Evolutionary conservation across 2,113 vertebrate genomes (phyloP), one percentile per base, ranked within the genome.

Genomic region (Rhynchopsitta pachyrhyncha): DNA sequence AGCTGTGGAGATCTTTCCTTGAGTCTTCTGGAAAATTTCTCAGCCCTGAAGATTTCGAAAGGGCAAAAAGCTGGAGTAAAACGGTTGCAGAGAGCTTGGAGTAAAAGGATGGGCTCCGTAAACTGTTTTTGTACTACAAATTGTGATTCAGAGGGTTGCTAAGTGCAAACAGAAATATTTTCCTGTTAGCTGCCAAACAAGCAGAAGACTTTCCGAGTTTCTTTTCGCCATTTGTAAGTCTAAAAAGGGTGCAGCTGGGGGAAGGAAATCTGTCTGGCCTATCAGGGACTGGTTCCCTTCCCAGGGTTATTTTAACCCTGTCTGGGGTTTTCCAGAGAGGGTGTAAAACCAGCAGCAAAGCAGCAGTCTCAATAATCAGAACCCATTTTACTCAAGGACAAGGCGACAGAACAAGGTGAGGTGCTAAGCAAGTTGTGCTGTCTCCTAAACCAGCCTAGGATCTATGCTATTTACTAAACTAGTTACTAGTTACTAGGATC

Each of bases 81-180:
- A 55, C 49, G 49, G 19, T 46, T 73, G 63, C 53, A 59, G 62
- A 79, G 70, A 88, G 52, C 16, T 3, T 76, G 75, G 57, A 83
- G 49, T 17, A 44, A 29, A 16, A 82, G 71, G 23, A 35, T 46
- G 71, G 53, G 33, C 53, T 69, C 44, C 2, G 0, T 55, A 88
- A 83, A 77, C n/a, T 69, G 73, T 46, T 80, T 73, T 66, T 82
- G 68, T 80, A 7, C 44, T 25, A 8, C 79, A 86, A 75, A 75
- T 88, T 88, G 39, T 55, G 63, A 88, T 66, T 83, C 47, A 71
- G 69, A 73, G 76, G 55, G 80, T 95, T 96, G 86, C 82, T 95
- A 92, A 92, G 86, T 60, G 75, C 88, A 73, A 90, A 90, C 83
- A 92, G 81, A 90, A 93, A 73, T 92, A 89, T 95, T 96, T 97